These are phyloP conservation scores for Myotis daubentonii DNA, from an alignment of 2,797 vertebrate genomes.

Conservation along the genomic window DNA sequence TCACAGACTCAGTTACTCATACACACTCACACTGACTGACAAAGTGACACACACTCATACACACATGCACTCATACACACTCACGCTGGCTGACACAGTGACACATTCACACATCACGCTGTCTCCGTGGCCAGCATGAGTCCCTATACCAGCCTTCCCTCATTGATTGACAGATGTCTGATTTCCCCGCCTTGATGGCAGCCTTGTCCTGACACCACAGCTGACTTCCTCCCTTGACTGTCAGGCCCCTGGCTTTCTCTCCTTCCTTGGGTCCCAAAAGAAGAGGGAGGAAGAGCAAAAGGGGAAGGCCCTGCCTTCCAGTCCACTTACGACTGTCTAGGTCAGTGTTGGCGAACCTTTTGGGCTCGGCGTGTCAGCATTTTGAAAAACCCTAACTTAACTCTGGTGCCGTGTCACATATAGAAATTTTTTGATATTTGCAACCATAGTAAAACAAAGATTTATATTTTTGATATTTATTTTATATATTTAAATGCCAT, in stretches of 20 bases:
- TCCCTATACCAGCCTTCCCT: too few species aligned
- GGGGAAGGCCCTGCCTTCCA: not conserved
- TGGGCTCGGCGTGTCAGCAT: too few species aligned
- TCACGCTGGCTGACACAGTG: not conserved
- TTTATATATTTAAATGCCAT: too few species aligned
- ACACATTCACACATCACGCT: not conserved
- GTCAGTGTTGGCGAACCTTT: too few species aligned
- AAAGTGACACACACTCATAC: not conserved
- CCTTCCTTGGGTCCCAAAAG: not conserved
- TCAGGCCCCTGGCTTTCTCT: not conserved
- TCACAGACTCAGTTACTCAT: not conserved
- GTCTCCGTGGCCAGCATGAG: not conserved
- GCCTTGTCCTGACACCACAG: not conserved
- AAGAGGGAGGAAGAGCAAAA: not conserved
- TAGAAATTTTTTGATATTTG: too few species aligned
- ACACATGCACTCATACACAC: too few species aligned
- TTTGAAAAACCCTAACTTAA: too few species aligned
- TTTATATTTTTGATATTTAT: too few species aligned
- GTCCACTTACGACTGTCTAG: not conserved
- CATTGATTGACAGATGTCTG: too few species aligned
- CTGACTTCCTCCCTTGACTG: not conserved
- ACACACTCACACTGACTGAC: too few species aligned
- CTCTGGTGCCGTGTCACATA: too few species aligned
- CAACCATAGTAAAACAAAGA: too few species aligned
- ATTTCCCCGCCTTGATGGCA: not conserved